Base-by-base conservation (phyloP, 1,140 invertebrate species). In the Cardiocondyla obscurior region DNA sequence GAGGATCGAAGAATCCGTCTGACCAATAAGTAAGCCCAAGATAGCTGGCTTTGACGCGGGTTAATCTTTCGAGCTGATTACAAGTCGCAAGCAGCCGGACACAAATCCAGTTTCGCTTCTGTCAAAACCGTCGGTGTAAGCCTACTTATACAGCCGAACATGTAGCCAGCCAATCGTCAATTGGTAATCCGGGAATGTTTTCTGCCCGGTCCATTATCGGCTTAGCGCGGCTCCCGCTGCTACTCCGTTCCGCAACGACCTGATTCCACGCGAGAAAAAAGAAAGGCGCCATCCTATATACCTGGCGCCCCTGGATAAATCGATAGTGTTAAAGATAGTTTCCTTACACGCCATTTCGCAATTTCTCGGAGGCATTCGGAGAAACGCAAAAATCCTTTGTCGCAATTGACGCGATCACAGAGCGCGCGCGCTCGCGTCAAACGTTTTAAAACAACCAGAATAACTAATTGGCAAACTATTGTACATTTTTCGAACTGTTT, bases 61-160 rank as follows among this genome's bases (percentile, higher is more conserved):
- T 64, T 91, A 91, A 92, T 90, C 88, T 85, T 76, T 73, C 79
- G 58, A 87, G 79, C 85, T 87, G 85, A 90, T 92, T 90, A 88
- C 86, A 69, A 60, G 84, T 60, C 82, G 83, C 82, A 84, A 69
- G 19, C 51, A 58, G 42, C 53, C 72, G 28, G 74, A 79, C 60
- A 65, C 74, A 83, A 85, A 87, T 83, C 83, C 81, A 51, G 60
- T 46, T 46, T 33, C 42, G 49, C 19, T 10, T 10, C 42, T 36
- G 46, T 58, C 81, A 51, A 57, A 79, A 79, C 74, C 85, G 55
- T 88, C 84, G 69, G 33, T 57, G 12, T 86, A 90, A 89, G 86
- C 83, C 87, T 89, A 90, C 89, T 91, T 91, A 88, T 64, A 70
- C 87, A 85, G 85, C 70, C 74, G 83, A 81, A 82, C 57, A 64